phyloP scores from a whole-genome alignment of 2,113 vertebrate genomes.

The Cololabis saira region DNA sequence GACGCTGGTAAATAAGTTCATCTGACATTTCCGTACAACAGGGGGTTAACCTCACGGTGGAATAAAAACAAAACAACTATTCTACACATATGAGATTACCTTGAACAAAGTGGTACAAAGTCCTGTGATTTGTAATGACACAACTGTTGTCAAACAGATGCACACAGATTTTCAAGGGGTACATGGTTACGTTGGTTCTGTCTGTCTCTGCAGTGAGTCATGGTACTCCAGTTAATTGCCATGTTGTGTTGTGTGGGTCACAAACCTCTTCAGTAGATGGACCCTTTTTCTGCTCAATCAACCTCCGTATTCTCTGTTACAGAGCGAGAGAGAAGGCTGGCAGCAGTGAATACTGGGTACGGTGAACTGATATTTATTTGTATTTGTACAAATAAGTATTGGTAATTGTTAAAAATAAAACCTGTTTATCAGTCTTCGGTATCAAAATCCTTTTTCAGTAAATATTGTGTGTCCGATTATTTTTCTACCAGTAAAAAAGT shows the following conservation, averaged over 20 bases:
- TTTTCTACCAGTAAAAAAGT: background rate
- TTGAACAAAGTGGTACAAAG: background rate
- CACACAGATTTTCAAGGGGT: slow-evolving; percentile 23
- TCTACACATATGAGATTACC: too few species aligned
- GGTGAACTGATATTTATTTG: background rate
- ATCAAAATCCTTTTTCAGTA: background rate
- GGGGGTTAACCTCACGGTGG: background rate
- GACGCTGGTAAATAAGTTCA: too few species aligned
- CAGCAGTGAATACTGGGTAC: background rate
- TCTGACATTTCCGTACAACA: background rate
- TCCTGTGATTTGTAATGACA: background rate
- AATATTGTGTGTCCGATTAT: background rate
- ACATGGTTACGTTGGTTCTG: slow-evolving; percentile 17
- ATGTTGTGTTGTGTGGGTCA: slow-evolving; percentile 45
- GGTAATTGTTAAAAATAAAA: too few species aligned
- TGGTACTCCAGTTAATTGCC: slow-evolving; percentile 65
- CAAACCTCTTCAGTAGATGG: slow-evolving; percentile 55
- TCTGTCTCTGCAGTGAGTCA: slow-evolving; percentile 49
- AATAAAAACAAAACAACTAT: background rate
- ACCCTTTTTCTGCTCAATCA: slow-evolving; percentile 37
- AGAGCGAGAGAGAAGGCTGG: slow-evolving; percentile 18
- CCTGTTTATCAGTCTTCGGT: too few species aligned
- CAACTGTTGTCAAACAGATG: slow-evolving; percentile 13
- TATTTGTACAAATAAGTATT: too few species aligned
- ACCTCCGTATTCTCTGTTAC: background rate